Evolutionary conservation across 2,797 vertebrate genomes (phyloP), one percentile per base, ranked within the genome.

Genomic region (Petrocephalus sullivani): DNA sequence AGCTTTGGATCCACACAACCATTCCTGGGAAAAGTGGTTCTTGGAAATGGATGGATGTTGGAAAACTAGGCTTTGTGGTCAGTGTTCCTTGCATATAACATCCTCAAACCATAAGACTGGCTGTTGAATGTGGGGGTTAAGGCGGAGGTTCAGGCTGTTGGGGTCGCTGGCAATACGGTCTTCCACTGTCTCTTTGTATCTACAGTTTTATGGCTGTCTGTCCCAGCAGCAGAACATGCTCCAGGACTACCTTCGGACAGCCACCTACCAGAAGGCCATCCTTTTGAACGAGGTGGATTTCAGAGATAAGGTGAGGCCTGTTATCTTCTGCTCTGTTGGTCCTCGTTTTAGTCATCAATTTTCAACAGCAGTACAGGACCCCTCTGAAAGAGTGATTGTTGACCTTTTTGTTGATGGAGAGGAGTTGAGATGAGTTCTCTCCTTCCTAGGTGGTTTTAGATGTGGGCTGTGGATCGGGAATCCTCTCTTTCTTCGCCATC

Each of bases 171-270:
- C 41, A 14, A 46, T 19, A 21, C 5, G 60, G 58, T 89, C 4
- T 85, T 75, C 90, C 85, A 88, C 57, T 4, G 1, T 87, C 67
- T 54, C n/a, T 82, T 21, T 9, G 46, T 60, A 5, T 86, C 88
- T 94, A 49, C 87, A 97, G 96, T 96, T 96, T 93, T 96, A 96
- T 91, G 94, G 94, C 89, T 95, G 92, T 90, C 91, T 96, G 64
- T 95, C 94, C 23, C 95, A 96, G 93, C 95, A 96, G 90, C 96
- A 97, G 92, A 96, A 93, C 89, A 94, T 96, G 91, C 95, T 96
- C 41, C 95, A 96, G 90, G 96, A 97, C 93, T 96, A 94, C 91
- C 89, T 95, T 92, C 96, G 95, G 90, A 97, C 92, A 0, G 94
- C 93, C 82, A 96, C 96, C 1, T 97, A 96, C 85, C 95, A 96